phyloP scores from a whole-genome alignment of 1,140 invertebrate genomes.

The Anastrepha ludens region DNA sequence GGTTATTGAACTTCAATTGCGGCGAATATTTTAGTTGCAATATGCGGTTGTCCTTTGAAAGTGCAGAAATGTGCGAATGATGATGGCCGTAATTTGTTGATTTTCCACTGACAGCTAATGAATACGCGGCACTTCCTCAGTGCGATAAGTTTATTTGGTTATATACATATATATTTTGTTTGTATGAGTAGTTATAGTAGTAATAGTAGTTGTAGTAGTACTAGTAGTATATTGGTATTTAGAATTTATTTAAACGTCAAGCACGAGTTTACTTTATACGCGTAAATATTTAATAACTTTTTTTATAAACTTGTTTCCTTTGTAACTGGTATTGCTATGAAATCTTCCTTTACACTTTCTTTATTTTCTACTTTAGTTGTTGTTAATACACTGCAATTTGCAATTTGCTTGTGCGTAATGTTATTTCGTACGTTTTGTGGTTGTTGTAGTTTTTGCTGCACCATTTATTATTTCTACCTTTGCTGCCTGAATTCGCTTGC shows the following conservation, averaged over 20 bases:
- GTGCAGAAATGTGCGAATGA: not conserved
- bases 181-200: not conserved
- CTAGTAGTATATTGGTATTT: not conserved
- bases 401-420: slow-evolving; percentile 20
- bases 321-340: slow-evolving; percentile 9
- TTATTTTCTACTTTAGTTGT: not conserved
- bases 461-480: not conserved
- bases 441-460: slow-evolving; percentile 9
- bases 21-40: not conserved
- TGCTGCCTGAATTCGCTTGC: not conserved
- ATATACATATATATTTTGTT: not conserved
- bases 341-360: not conserved
- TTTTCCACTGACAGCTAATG: slow-evolving; percentile 10
- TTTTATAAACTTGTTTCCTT: slow-evolving; percentile 41
- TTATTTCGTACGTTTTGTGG: not conserved
- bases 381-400: not conserved
- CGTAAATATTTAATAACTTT: slow-evolving; percentile 42
- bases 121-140: not conserved
- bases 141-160: slow-evolving; percentile 22
- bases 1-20: not conserved
- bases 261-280: slow-evolving; percentile 35
- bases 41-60: not conserved
- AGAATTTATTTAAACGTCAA: slow-evolving; percentile 49
- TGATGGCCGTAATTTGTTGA: not conserved
- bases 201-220: not conserved